Evolutionary conservation across 1,140 invertebrate species (phyloP), one percentile per base, ranked within the genome.

Genomic region (Agraylea sexmaculata): DNA sequence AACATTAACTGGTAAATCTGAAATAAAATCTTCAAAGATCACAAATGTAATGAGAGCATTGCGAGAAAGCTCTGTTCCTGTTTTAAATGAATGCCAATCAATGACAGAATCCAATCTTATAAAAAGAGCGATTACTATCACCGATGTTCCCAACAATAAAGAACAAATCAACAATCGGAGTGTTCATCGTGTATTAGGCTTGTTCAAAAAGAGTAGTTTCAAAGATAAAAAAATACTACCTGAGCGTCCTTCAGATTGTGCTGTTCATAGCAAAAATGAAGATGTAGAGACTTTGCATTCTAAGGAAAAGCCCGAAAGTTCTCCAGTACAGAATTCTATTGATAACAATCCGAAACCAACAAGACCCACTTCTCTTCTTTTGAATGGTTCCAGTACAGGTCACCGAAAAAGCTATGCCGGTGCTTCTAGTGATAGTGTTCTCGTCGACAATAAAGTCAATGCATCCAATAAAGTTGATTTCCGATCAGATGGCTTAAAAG

Each of bases 191-290:
- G 78, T 85, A 37, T 58, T 85, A 13, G 78, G 79, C 2, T 55
- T 85, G 1, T 80, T 86, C 47, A 78, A 75, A 41, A 83, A 77
- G 51, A 71, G 73, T 49, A 79, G 78, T 32, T 32, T 41, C 18
- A 49, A 49, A 36, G 47, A 49, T 13, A 49, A 53, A 66, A 68
- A 22, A 60, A 66, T 4, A 52, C 45, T 37, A 47, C 46, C 5
- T 11, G 7, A 49, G 42, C 18, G 53, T 61, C 10, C 6, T 6
- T 32, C 10, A 7, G 13, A 12, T 31, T 10, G 8, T 13, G 22
- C 25, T 16, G 8, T 18, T 27, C 7, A 23, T n/a, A 29, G 3
- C 18, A 37, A 37, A 39, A 21, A 16, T 21, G 12, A 10, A 1
- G 16, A 28, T 22, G 13, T 17, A 2, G 21, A 42, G 8, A 7